These are phyloP conservation scores for Donacobius atricapilla DNA, from an alignment of 2,113 vertebrate species.

Conservation along the genomic window DNA sequence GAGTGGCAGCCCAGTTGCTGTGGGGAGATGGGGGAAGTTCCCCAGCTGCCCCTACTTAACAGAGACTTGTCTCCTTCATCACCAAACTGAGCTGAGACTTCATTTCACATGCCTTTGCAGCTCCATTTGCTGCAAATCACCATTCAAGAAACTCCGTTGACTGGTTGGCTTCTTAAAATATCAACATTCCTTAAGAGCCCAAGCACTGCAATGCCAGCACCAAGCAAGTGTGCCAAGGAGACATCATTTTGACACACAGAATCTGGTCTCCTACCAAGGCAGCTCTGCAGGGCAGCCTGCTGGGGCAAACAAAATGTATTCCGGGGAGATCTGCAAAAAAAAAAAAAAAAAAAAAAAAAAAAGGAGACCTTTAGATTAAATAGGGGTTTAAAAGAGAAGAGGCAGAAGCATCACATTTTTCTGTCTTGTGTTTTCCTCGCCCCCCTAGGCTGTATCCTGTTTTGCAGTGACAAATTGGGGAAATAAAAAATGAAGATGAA, in stretches of 20 bases:
- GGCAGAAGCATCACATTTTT: not conserved
- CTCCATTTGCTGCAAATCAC: conserved; percentile 39
- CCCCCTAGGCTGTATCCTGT: not conserved
- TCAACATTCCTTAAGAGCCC: not conserved
- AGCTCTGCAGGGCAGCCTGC: not conserved
- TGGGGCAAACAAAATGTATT: not conserved
- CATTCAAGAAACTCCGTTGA: not conserved
- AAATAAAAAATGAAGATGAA: not conserved
- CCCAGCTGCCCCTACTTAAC: not conserved
- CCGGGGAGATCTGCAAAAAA: not conserved
- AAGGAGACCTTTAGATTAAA: not conserved
- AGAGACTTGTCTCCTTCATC: not conserved
- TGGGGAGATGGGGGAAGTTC: not conserved
- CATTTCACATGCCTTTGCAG: not conserved
- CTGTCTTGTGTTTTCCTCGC: not conserved
- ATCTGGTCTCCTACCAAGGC: not conserved
- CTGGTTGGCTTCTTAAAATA: conserved; percentile 35
- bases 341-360: not conserved
- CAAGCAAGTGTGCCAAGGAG: not conserved
- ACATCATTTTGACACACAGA: not conserved
- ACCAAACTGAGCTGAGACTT: not conserved
- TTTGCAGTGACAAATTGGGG: not conserved
- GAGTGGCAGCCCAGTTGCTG: not conserved
- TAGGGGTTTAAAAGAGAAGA: not conserved
- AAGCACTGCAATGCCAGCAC: not conserved